phyloP scores from a whole-genome alignment of 2,113 vertebrate species.

The Entelurus aequoreus region DNA sequence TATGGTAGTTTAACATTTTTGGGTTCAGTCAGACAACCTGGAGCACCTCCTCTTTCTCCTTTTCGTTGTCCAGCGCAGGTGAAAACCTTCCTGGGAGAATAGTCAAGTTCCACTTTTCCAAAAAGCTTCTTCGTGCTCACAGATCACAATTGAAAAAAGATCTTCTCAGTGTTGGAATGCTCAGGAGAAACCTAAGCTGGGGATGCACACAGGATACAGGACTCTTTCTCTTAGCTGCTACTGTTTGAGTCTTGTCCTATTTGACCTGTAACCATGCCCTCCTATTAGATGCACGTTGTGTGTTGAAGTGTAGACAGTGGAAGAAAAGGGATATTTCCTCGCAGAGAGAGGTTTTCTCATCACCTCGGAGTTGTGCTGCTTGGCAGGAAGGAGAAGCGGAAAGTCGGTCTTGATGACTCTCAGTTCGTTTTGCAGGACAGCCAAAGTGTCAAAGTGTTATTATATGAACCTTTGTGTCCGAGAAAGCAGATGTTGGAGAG shows the following conservation, averaged over 20 bases:
- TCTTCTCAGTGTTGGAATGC: slow-evolving; percentile 60
- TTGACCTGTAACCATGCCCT: background rate
- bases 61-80: slow-evolving; percentile 49
- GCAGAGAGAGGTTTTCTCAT: slow-evolving; percentile 6
- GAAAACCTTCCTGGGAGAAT: slow-evolving; percentile 64
- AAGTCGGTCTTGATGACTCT: slow-evolving; percentile 2
- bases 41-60: slow-evolving; percentile 19
- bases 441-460: slow-evolving; percentile 11
- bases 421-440: slow-evolving; percentile 1
- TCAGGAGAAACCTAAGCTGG: slow-evolving; percentile 56
- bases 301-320: background rate
- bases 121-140: slow-evolving; percentile 47
- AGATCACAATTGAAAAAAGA: slow-evolving; percentile 63
- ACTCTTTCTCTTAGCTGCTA: slow-evolving; percentile 1
- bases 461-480: slow-evolving; percentile 21
- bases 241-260: background rate
- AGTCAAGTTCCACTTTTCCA: slow-evolving; percentile 49
- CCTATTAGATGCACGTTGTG: background rate
- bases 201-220: slow-evolving; percentile 23
- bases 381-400: slow-evolving; percentile 6
- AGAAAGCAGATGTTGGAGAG: slow-evolving; percentile 34
- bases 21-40: slow-evolving; percentile 1
- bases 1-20: no score
- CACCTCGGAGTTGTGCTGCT: background rate
- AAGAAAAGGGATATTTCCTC: slow-evolving; percentile 2